Evolutionary conservation across 2,797 vertebrate species (phyloP).

Genomic region (Ctenopoma multispine): DNA sequence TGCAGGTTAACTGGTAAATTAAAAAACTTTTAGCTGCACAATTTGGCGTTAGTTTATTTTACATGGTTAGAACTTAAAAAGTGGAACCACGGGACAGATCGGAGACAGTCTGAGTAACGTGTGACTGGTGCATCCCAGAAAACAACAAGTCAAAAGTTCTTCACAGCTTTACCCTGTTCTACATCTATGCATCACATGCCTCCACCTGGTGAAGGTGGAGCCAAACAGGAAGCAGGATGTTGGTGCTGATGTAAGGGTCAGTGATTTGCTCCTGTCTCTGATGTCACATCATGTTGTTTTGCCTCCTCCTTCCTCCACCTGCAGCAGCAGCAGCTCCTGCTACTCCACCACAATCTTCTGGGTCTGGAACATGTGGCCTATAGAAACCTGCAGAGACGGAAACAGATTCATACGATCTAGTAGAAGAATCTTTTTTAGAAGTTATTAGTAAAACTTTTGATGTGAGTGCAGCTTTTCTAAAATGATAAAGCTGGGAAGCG

Average conservation of each 20-base stretch:
- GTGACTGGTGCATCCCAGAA: slow-evolving; percentile 16
- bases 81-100: too few relatives aligned
- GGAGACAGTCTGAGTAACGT: neutral
- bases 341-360: slow-evolving; percentile 70
- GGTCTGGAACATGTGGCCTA: slow-evolving; percentile 62
- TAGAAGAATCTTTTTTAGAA: too few relatives aligned
- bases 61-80: too few relatives aligned
- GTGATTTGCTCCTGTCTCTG: slow-evolving; percentile 11
- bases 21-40: too few relatives aligned
- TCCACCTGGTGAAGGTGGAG: too few relatives aligned
- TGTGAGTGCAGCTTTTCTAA: too few relatives aligned
- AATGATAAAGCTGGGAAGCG: too few relatives aligned
- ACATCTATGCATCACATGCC: slow-evolving; percentile 39
- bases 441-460: too few relatives aligned
- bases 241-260: neutral
- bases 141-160: neutral
- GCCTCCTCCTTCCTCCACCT: neutral
- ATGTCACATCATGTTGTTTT: slow-evolving; percentile 37
- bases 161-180: slow-evolving; percentile 16
- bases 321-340: neutral
- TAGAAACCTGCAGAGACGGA: slow-evolving; percentile 46
- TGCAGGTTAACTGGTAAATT: too few relatives aligned
- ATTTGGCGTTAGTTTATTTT: too few relatives aligned
- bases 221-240: neutral
- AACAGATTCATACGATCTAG: neutral